Conservation (phyloP, 2,113 vertebrate species). For the Pygoscelis adeliae region DNA sequence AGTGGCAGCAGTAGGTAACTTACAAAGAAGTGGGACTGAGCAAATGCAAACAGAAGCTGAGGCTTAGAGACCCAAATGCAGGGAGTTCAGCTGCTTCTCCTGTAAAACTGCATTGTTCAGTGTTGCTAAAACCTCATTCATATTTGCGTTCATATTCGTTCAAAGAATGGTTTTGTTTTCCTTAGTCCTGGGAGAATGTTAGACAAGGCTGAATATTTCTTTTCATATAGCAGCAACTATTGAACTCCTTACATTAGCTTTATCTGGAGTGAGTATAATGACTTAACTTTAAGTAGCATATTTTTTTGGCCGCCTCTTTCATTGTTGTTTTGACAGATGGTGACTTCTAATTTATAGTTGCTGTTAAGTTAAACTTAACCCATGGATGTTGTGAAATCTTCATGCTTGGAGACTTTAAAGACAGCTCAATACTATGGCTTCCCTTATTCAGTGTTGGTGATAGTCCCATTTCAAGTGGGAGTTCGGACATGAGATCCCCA, state of each 20-base stretch:
- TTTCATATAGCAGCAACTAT: neutral
- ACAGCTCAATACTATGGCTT: neutral
- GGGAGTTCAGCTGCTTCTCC: neutral
- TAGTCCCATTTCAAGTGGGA: neutral
- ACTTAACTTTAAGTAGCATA: neutral
- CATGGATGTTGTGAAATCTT: neutral
- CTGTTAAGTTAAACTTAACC: neutral
- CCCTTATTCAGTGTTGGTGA: neutral
- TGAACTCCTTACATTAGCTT: neutral
- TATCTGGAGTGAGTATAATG: neutral
- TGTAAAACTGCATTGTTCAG: neutral
- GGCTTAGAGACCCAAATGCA: neutral
- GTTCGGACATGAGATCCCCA: neutral
- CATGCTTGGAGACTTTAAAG: neutral
- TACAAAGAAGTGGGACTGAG: neutral
- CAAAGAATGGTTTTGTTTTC: neutral
- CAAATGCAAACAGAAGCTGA: neutral
- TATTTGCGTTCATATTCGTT: neutral
- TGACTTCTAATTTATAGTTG: neutral
- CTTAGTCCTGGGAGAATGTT: neutral
- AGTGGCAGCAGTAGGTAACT: constrained; percentile 88
- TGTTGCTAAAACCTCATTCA: neutral
- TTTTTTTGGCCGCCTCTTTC: neutral
- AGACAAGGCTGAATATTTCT: neutral
- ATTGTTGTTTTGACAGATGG: neutral